Base-by-base conservation (phyloP, 2,888 invertebrate genomes). In the Cyaniris semiargus region DNA sequence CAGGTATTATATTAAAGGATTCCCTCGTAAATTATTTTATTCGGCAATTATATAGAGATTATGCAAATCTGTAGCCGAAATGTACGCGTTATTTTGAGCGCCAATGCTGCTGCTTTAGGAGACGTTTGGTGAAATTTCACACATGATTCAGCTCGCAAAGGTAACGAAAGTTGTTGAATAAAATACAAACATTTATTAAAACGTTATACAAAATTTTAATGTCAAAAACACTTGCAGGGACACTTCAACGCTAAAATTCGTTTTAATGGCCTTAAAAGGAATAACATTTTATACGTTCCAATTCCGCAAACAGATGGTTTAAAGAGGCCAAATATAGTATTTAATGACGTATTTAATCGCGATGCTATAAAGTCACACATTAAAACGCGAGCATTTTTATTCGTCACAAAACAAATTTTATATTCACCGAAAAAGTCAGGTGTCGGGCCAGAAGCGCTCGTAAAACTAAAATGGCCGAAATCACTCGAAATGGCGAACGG, bases 1-100 rank as follows among this genome's bases (percentile, higher is more conserved):
- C 27, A 66, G 66, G 66, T 74, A 53, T 48, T 74, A 74, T 74
- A 74, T 74, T 74, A 74, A 74, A 74, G 74, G 74, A 74, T 53
- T 53, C 74, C 53, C n/a, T 23, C 27, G 23, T 74, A 18, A 74
- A 53, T 74, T 74, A 53, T 53, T 27, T 48, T 53, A 72, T 44
- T 72, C 44, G 44, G 23, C 44, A 53, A 74, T 74, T 74, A 74
- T 53, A 74, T 74, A 27, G 44, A 74, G 74, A 74, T 74, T 74
- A 74, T 74, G 74, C 18, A 74, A 74, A 74, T 72, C 44, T 72
- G 18, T 2, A 5, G 66, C 27, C 5, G 13, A 66, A 66, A 27
- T 66, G 48, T 44, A 23, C 72, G 38, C 38, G 44, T 38, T 6
- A 66, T 31, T 27, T 31, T 66, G 66, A 31, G 1, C 66, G 18